Conservation (phyloP, 2,113 vertebrate species). For the Hepsetus odoe region DNA sequence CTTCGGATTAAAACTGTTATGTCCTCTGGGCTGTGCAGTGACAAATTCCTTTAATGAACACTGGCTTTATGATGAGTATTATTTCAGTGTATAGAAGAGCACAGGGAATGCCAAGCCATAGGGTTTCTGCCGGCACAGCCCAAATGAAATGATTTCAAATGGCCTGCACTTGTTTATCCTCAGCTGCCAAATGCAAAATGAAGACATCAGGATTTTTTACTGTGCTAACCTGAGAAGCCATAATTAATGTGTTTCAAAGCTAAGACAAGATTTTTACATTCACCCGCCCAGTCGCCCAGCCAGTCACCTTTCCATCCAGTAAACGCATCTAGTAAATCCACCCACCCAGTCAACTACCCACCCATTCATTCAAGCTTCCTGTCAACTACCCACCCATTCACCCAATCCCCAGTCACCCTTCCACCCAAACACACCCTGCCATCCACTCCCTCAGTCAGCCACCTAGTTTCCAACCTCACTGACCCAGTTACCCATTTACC, state of each 20-base stretch:
- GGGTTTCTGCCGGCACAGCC: conserved; percentile 45
- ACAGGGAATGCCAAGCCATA: conserved; percentile 57
- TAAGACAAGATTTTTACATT: not conserved
- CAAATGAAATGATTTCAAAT: not conserved
- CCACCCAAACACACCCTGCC: no score
- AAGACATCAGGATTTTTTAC: not conserved
- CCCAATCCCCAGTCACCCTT: no score
- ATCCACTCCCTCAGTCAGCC: no score
- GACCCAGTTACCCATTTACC: no score
- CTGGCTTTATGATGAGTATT: conserved; percentile 74
- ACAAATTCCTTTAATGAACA: conserved; percentile 81
- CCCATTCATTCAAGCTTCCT: no score
- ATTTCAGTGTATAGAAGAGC: conserved; percentile 71
- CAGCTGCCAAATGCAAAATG: not conserved
- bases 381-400: no score
- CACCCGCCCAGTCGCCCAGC: no score
- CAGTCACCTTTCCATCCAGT: no score
- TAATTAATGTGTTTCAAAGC: not conserved
- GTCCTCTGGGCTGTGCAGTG: conserved; percentile 74
- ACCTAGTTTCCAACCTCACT: no score
- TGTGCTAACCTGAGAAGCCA: not conserved
- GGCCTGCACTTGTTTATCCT: not conserved
- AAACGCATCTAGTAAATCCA: no score
- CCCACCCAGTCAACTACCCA: no score
- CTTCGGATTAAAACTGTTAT: conserved; percentile 78